Conservation (phyloP, 2,113 vertebrate species). For the Ciconia maguari region DNA sequence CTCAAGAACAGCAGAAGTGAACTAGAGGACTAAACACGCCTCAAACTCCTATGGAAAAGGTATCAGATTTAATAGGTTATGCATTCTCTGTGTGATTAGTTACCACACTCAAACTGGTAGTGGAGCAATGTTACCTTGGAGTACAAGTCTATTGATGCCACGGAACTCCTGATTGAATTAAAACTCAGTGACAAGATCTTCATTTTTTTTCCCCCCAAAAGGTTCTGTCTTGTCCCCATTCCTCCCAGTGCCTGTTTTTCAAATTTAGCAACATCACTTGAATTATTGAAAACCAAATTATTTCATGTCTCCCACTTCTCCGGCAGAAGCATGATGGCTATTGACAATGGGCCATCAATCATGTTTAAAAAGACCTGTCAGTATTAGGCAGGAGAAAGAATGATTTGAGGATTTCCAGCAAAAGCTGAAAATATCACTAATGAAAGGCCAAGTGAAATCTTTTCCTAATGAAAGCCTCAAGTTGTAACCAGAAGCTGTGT, state of each 20-base stretch:
- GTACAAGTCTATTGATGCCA: background rate
- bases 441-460: background rate
- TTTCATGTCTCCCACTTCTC: background rate
- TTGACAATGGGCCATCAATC: slow-evolving; percentile 21
- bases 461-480: background rate
- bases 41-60: background rate
- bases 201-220: background rate
- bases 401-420: background rate
- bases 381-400: background rate
- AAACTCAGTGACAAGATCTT: background rate
- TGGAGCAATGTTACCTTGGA: background rate
- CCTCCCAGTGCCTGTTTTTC: background rate
- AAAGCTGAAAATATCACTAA: background rate
- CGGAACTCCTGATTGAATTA: background rate
- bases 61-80: background rate
- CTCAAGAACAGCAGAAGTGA: background rate
- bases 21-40: background rate
- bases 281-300: background rate
- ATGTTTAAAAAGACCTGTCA: background rate
- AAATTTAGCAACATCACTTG: slow-evolving; percentile 2
- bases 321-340: background rate
- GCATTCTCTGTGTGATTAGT: background rate
- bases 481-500: background rate
- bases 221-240: background rate
- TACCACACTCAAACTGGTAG: background rate